Base-by-base conservation (phyloP, 64 coral and sea anemone genomes). In the Montipora efflorescens region DNA sequence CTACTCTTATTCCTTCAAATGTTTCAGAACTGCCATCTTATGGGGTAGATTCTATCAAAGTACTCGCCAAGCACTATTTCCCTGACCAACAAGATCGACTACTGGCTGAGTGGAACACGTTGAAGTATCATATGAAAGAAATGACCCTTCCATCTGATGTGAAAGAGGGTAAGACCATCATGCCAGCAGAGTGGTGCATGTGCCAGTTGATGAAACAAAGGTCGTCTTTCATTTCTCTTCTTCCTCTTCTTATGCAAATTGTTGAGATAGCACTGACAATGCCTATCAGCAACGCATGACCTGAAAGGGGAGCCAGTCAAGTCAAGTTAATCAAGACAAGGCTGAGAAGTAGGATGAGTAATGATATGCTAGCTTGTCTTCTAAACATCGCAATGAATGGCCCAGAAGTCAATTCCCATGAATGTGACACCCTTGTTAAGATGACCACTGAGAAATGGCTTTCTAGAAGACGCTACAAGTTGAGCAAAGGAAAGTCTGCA, bases 141-240 rank as follows among this genome's bases (percentile, higher is more conserved):
- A 79, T 53, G 76, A 50, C 46, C 76, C 45, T 79, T 79, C 76
- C 76, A 79, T 45, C 76, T 79, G 76, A 79, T 79, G 76, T 79
- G 4, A 79, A 79, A 79, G 76, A 79, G 48, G 76, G 76, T 50
- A 79, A 79, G 44, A 50, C 76, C 48, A 79, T 50, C 76, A 79
- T 79, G 76, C 76, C 76, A 79, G 76, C 76, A 79, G 76, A 79
- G 76, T 79, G 76, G 76, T 79, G 76, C 47, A 79, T 79, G 76
- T 79, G 45, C 76, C 76, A 79, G 76, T 50, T 79, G 48, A 79
- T 79, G 76, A 79, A 79, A 79, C 76, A 79, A 6, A 79, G 47
- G 48, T 79, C 48, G 2, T 50, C 76, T 79, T 79, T 79, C 76
- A 47, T 79, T 79, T 79, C 76, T 79, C 46, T 79, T 79, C 76